These are phyloP conservation scores for Palythoa grandiflora DNA, from an alignment of 92 coral and sea anemone genomes.

Conservation along the genomic window DNA sequence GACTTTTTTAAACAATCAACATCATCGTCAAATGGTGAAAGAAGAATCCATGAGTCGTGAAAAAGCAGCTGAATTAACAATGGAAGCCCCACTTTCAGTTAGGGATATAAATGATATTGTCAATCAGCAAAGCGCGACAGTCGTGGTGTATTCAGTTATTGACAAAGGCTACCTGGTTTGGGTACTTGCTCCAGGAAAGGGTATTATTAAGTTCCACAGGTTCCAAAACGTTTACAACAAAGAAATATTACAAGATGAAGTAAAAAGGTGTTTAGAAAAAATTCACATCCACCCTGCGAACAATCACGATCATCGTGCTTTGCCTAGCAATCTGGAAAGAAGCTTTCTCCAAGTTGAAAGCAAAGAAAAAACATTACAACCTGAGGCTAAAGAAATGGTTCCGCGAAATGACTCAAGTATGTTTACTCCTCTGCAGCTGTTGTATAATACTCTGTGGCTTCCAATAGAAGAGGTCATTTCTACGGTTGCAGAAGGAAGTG, in stretches of 20 bases:
- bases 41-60: conserved; percentile 17
- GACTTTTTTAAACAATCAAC: conserved; percentile 67
- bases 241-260: conserved; percentile 53
- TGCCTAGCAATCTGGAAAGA: conserved; percentile 53
- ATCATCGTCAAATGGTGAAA: conserved; percentile 51
- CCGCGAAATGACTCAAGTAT: not conserved
- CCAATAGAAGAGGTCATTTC: conserved; percentile 63
- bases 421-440: conserved; percentile 70
- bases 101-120: conserved; percentile 65
- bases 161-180: conserved; percentile 74
- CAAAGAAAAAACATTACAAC: not conserved
- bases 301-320: conserved; percentile 80
- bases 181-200: conserved; percentile 79
- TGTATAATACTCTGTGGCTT: conserved; percentile 62
- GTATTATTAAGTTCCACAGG: conserved; percentile 73
- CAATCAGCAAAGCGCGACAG: conserved; percentile 54
- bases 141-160: conserved; percentile 70
- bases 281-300: conserved; percentile 57
- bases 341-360: not conserved
- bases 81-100: conserved; percentile 65
- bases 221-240: conserved; percentile 71
- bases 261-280: conserved; percentile 70
- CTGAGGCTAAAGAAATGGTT: not conserved
- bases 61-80: not conserved
- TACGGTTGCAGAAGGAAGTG: conserved; percentile 53